Conservation (phyloP, 2,113 vertebrate species). For the Pygathrix nemaeus region DNA sequence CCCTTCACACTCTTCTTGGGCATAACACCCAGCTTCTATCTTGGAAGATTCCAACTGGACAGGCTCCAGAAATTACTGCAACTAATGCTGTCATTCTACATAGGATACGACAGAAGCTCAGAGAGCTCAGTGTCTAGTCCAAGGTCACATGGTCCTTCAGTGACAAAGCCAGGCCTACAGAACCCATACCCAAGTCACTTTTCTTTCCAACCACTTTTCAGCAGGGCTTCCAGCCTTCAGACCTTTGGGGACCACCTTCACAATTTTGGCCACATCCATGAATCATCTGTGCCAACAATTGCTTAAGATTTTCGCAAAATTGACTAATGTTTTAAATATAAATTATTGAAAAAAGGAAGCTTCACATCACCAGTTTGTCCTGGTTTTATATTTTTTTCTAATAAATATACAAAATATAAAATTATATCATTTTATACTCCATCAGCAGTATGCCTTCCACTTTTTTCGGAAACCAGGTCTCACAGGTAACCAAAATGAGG, state of each 20-base stretch:
- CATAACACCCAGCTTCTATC: not conserved
- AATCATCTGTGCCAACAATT: not conserved
- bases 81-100: not conserved
- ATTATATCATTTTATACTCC: not conserved
- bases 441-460: not conserved
- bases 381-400: conserved; percentile 24
- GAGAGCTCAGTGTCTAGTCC: not conserved
- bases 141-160: not conserved
- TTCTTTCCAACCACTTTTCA: not conserved
- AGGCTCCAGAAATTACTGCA: conserved; percentile 15
- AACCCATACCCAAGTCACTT: not conserved
- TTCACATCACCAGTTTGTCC: not conserved
- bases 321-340: not conserved
- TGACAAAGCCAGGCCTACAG: not conserved
- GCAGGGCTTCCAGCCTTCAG: not conserved
- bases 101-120: not conserved
- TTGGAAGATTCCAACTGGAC: conserved; percentile 26
- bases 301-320: conserved; percentile 32
- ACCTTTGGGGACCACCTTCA: not conserved
- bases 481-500: not conserved
- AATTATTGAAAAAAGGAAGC: not conserved
- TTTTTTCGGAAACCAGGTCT: not conserved
- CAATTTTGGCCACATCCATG: not conserved
- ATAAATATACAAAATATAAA: not conserved
- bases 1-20: conserved; percentile 36